Evolutionary conservation across 1,140 invertebrate genomes (phyloP).

Genomic region (Reticulitermes speratus): DNA sequence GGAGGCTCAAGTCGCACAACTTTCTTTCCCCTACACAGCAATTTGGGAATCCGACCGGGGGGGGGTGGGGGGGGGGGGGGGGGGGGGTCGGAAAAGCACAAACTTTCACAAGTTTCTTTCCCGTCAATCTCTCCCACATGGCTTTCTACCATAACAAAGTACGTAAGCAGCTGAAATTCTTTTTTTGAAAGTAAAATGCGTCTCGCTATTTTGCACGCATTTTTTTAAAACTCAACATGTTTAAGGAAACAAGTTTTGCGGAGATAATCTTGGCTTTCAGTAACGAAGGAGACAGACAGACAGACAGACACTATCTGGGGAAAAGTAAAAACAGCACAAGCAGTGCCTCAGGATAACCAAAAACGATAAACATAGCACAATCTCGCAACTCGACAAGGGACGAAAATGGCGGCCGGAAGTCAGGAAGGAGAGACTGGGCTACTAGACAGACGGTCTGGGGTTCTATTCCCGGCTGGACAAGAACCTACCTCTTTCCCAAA

Average conservation of each 20-base stretch:
- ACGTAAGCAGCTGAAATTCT: background rate
- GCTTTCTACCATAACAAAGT: background rate
- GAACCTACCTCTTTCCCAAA: too few relatives aligned
- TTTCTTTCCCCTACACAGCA: background rate
- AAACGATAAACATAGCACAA: too few relatives aligned
- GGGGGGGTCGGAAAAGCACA: too few relatives aligned
- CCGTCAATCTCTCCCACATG: background rate
- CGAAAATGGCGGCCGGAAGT: too few relatives aligned
- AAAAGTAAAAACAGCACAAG: too few relatives aligned
- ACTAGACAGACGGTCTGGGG: too few relatives aligned
- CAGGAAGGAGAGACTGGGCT: too few relatives aligned
- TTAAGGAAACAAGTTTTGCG: background rate
- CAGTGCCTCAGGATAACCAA: too few relatives aligned
- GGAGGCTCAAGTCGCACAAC: background rate
- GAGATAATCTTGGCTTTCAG: background rate
- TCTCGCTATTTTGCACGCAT: background rate
- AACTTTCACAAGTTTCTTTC: background rate
- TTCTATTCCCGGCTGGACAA: too few relatives aligned
- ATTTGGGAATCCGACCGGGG: constrained; percentile 1
- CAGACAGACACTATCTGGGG: too few relatives aligned
- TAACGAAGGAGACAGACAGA: background rate
- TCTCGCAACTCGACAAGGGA: too few relatives aligned
- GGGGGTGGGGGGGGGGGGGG: background rate
- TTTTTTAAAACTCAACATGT: background rate
- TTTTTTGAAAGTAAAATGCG: background rate